Evolutionary conservation across 2,113 vertebrate species (phyloP), one percentile per base, ranked within the genome.

Genomic region (Ramphastos sulfuratus): DNA sequence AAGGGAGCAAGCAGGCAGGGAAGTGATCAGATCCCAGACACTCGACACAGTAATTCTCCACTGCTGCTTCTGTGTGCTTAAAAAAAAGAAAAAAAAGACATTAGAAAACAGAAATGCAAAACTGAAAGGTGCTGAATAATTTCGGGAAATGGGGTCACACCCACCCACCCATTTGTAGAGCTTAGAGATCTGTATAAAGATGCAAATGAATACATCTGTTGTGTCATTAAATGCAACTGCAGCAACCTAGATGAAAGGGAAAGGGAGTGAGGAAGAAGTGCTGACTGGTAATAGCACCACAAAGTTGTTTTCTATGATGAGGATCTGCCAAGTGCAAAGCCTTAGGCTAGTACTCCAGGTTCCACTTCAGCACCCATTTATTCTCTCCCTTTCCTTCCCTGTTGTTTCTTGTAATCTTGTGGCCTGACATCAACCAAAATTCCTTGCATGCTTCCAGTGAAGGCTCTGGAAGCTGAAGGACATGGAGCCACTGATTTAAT

Each of bases 151-250:
- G 59, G 92, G 94, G 96, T 97, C 92, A 95, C 55, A 27, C 91
- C 92, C 93, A 94, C 93, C 93, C 86, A 88, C 90, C 93, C 95
- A 93, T 94, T 94, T 96, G 96, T 95, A 94, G 82, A 96, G 70
- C 81, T 95, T 94, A 94, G 90, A 95, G 90, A 94, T 93, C 89
- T 91, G 93, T 90, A 96, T 97, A 94, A 96, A 94, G 78, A 96
- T 94, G 93, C 90, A 95, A 95, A 96, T 96, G 84, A 95, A 96
- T 95, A 96, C 96, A 96, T 95, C 96, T 97, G 96, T 96, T 92
- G 92, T 96, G 95, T 91, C 94, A 93, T 97, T 95, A 96, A 95
- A 95, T 90, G 95, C 93, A 95, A 95, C 75, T 80, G 82, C 86
- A 96, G 92, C 89, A 94, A 95, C 94, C 89, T 94, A 95, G 95